Conservation (phyloP, 2,113 vertebrate species). For the Salvelinus sp. region DNA sequence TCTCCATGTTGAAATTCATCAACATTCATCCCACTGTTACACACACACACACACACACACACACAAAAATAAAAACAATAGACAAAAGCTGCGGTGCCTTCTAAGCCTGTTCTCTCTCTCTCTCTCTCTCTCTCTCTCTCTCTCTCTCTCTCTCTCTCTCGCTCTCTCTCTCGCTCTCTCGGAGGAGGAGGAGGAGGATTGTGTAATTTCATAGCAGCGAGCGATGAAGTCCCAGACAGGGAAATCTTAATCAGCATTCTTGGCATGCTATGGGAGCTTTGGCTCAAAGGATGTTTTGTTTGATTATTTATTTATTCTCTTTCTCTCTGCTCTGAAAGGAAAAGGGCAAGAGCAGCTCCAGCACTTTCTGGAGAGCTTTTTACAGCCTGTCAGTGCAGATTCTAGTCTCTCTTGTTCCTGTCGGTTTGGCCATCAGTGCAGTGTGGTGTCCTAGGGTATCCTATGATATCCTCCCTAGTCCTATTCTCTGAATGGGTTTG, state of each 20-base stretch:
- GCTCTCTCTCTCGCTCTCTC: neutral
- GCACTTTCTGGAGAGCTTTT: neutral
- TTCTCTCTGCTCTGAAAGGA: neutral
- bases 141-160: no score
- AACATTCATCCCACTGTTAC: constrained; percentile 4
- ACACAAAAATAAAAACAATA: neutral
- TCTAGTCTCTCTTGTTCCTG: constrained; percentile 1
- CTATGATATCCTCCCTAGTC: neutral
- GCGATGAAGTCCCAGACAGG: constrained; percentile 46
- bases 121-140: no score
- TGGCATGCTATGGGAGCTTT: constrained; percentile 40
- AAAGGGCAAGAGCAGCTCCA: neutral
- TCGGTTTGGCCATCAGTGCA: neutral
- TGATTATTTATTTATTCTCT: constrained; percentile 36
- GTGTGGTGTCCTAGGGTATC: neutral
- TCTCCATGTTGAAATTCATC: constrained; percentile 9
- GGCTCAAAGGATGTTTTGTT: constrained; percentile 54
- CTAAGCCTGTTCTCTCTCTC: neutral
- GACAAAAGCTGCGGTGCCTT: neutral
- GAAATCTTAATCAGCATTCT: constrained; percentile 58
- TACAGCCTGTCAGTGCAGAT: constrained; percentile 1
- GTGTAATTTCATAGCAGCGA: constrained; percentile 29
- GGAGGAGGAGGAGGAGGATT: constrained; percentile 27
- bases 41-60: no score
- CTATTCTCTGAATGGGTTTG: constrained; percentile 3